These are phyloP conservation scores for Bombus cullumanus DNA, from an alignment of 1,140 invertebrate species.

Conservation along the genomic window DNA sequence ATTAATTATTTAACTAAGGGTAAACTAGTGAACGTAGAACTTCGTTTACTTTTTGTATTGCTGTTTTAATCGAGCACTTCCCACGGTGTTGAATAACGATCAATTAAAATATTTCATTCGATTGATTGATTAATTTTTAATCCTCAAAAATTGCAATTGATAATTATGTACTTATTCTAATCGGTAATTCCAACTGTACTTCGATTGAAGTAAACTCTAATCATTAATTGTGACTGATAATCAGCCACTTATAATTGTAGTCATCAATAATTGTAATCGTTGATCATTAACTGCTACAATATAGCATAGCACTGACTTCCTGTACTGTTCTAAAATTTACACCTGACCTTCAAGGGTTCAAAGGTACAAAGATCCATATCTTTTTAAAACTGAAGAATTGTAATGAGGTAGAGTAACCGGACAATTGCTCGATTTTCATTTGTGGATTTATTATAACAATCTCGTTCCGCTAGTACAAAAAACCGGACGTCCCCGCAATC, in stretches of 20 bases:
- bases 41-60: not conserved
- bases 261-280: not conserved
- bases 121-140: too few species aligned
- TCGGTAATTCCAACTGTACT: not conserved
- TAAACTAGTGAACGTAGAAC: not conserved
- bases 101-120: too few species aligned
- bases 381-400: not conserved
- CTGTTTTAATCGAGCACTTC: too few species aligned
- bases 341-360: not conserved
- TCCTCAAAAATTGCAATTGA: not conserved
- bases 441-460: conserved; percentile 62
- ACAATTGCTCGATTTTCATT: conserved; percentile 2
- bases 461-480: conserved; percentile 57
- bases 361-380: too few species aligned
- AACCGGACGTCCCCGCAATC: conserved; percentile 34
- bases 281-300: not conserved
- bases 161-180: not conserved
- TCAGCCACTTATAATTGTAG: too few species aligned
- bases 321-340: not conserved
- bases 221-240: too few species aligned
- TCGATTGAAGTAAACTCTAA: not conserved
- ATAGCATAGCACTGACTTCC: not conserved
- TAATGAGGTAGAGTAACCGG: not conserved
- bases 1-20: conserved; percentile 35
- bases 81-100: too few species aligned